Percentiles rank a stretch among this genome's conserved stretches.
phyloP scores from a whole-genome alignment of 2,888 invertebrate genomes.

The Halictus quadricinctus region DNA sequence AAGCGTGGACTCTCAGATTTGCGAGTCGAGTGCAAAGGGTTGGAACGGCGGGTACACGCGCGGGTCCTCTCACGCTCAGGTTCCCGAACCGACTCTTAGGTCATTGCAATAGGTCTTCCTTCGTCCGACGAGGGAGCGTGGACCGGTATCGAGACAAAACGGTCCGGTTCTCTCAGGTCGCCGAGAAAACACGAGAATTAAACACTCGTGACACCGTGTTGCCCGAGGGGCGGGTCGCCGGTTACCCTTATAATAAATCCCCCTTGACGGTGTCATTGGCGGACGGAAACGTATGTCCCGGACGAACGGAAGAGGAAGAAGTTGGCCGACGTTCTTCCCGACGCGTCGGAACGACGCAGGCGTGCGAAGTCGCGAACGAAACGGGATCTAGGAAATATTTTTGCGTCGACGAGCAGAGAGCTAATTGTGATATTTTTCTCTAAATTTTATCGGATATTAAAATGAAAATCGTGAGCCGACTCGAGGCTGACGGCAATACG shows the following conservation, averaged over 20 bases:
- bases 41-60: background rate
- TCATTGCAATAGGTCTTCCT: conserved; percentile 68
- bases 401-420: conserved; percentile 59
- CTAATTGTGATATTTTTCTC: conserved; percentile 70
- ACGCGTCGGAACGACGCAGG: conserved; percentile 51
- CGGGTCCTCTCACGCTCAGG: conserved; percentile 26
- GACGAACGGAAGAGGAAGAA: conserved; percentile 2
- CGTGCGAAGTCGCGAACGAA: conserved; percentile 44
- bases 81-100: conserved; percentile 67
- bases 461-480: conserved; percentile 46
- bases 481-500: conserved; percentile 23
- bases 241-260: background rate
- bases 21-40: background rate
- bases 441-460: conserved; percentile 64
- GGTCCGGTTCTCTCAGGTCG: conserved; percentile 5
- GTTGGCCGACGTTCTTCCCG: conserved; percentile 52
- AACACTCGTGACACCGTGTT: background rate
- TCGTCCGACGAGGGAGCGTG: conserved; percentile 52
- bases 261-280: background rate
- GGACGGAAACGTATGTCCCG: background rate
- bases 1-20: background rate
- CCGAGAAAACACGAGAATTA: background rate
- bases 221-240: background rate
- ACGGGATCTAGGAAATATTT: conserved; percentile 29
- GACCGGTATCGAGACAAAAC: background rate